Base-by-base conservation (phyloP, 2,888 invertebrate species). In the Leptodirus hochenwartii region DNA sequence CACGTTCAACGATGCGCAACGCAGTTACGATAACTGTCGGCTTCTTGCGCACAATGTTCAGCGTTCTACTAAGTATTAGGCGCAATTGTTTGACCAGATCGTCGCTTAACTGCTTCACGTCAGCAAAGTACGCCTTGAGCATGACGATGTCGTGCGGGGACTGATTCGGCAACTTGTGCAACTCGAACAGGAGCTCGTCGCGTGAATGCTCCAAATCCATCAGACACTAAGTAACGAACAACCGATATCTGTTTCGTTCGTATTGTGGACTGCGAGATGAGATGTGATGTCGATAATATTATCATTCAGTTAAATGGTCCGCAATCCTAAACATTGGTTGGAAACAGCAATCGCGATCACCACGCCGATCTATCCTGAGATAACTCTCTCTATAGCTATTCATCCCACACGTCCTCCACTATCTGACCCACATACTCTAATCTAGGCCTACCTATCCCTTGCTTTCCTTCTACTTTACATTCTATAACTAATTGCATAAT, bases 1-100 rank as follows among this genome's bases (percentile, higher is more conserved):
- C 98, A 31, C 96, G 63, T 54, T 98, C 96, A 43, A 98, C 87
- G 31, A 98, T 93, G 39, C 98, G 65, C 20, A 98, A 54, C 0
- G 88, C 93, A 5, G 95, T 95, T 0, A 98, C 98, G 41, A 98
- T 85, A 5, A 90, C 77, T 1, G 87, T 88, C 0, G 90, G 90
- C 47, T 91, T 87, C 51, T 91, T 88, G 13, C 93, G 66, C 0
- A 95, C 91, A 2, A 90, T 91, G 47, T 91, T 90, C 26, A 98
- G 58, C 2, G 93, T 87, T 34, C 95, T 65, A 34, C 81, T 80
- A 30, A 96, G 53, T 36, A 93, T 81, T 25, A 95, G 62, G 50
- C 82, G 78, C 25, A 98, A 66, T 50, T 95, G 93, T 47, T 91
- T 90, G 43, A 87, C 88, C 39, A 96, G 60, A 5, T 80, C 61